phyloP scores from a whole-genome alignment of 2,888 invertebrate genomes.

The Netelia virgata region DNA sequence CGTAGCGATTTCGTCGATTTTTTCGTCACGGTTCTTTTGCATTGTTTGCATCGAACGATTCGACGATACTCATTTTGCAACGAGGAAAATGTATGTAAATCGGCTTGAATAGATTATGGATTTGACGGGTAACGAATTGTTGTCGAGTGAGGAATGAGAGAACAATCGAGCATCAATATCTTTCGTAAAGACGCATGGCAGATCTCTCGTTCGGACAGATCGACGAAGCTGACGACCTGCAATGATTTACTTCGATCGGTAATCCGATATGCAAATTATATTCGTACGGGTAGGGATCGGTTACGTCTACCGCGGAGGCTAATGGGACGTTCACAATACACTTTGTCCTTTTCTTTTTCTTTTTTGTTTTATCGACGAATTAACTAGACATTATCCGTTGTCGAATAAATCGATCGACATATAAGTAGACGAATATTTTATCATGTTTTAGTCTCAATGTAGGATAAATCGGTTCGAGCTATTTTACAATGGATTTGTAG shows the following conservation, averaged over 20 bases:
- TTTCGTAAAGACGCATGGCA: constrained; percentile 65
- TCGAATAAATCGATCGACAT: background rate
- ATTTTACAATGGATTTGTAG: too few relatives aligned
- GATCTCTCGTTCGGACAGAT: constrained; percentile 72
- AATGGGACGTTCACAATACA: constrained; percentile 53
- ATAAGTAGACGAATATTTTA: background rate
- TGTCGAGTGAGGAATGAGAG: constrained; percentile 64
- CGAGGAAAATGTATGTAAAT: constrained; percentile 17
- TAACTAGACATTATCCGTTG: background rate
- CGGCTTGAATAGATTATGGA: constrained; percentile 46
- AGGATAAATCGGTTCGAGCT: background rate
- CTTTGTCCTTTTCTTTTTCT: background rate
- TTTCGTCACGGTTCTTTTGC: constrained; percentile 13
- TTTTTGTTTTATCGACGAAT: background rate
- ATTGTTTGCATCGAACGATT: constrained; percentile 7
- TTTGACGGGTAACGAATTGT: constrained; percentile 65
- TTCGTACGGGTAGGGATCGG: constrained; percentile 75
- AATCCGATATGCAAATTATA: constrained; percentile 79
- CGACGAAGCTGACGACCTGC: constrained; percentile 72
- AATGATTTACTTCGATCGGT: constrained; percentile 78
- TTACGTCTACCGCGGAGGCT: constrained; percentile 71
- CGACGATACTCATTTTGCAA: background rate
- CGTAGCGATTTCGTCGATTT: constrained; percentile 27
- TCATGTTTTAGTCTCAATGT: background rate
- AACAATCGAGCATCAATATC: constrained; percentile 76